These are phyloP conservation scores for Dicrostonyx torquatus DNA, from an alignment of 2,797 vertebrate species.

Conservation along the genomic window DNA sequence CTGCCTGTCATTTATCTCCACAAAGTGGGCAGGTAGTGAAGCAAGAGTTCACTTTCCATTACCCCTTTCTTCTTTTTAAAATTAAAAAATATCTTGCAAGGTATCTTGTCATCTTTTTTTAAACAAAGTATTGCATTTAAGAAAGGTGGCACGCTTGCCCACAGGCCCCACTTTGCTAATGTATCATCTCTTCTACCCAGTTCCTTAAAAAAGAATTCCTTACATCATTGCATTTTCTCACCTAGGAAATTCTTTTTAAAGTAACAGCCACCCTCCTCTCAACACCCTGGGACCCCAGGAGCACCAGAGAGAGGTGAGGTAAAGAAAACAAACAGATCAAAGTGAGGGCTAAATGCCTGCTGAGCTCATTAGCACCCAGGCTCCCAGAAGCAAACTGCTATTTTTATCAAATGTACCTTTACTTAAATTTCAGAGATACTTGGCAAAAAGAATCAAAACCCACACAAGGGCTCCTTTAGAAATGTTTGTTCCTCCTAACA, in stretches of 20 bases:
- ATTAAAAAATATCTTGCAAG: background rate
- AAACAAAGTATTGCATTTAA: background rate
- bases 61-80: background rate
- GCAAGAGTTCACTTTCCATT: background rate
- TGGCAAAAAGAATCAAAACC: conserved; percentile 54
- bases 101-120: background rate
- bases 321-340: conserved; percentile 53
- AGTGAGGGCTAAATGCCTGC: background rate
- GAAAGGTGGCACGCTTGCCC: background rate
- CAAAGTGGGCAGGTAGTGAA: background rate
- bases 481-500: conserved; percentile 49
- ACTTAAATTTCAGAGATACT: conserved; percentile 64
- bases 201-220: conserved; percentile 74
- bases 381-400: conserved; percentile 52
- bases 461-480: background rate
- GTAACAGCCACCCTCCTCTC: conserved; percentile 47
- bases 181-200: conserved; percentile 35
- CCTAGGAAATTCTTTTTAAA: conserved; percentile 62
- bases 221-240: conserved; percentile 70
- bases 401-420: conserved; percentile 54
- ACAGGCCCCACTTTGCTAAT: background rate
- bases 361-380: conserved; percentile 67
- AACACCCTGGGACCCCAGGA: conserved; percentile 65
- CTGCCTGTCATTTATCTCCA: background rate
- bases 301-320: conserved; percentile 58